Percentiles rank a stretch among this genome's conserved stretches.
Conservation (phyloP, 2,797 vertebrate species). For the Peromyscus eremicus region DNA sequence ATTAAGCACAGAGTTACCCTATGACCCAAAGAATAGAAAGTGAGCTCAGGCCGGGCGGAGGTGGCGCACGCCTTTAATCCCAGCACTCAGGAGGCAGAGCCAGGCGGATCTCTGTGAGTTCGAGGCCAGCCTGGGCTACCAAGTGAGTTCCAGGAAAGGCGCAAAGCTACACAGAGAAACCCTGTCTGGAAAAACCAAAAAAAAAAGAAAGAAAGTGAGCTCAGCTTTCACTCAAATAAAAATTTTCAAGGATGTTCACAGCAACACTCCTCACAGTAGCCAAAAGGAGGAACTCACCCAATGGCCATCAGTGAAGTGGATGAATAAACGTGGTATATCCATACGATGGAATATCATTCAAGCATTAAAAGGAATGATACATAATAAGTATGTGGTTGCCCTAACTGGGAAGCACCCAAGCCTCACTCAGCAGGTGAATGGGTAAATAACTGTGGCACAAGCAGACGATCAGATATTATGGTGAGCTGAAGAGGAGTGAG, state of each 20-base stretch:
- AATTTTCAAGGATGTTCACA: not conserved
- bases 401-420: not conserved
- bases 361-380: not conserved
- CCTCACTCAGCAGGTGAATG: not conserved
- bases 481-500: not conserved
- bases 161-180: no score
- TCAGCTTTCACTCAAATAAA: not conserved
- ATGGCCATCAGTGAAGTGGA: not conserved
- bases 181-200: no score
- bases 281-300: not conserved
- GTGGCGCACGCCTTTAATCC: no score
- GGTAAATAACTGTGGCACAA: not conserved
- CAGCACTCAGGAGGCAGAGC: no score
- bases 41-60: no score
- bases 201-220: conserved; percentile 2
- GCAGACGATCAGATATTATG: not conserved
- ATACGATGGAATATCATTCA: not conserved
- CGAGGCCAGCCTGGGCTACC: no score
- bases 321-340: not conserved
- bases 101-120: no score
- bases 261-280: not conserved
- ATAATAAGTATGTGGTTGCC: not conserved
- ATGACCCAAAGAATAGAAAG: not conserved
- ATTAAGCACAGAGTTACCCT: not conserved
- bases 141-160: no score